Percentiles rank a stretch among this genome's conserved stretches.
These are phyloP conservation scores for Nephrotoma guestfalica DNA, from an alignment of 2,888 invertebrate genomes.

Conservation along the genomic window DNA sequence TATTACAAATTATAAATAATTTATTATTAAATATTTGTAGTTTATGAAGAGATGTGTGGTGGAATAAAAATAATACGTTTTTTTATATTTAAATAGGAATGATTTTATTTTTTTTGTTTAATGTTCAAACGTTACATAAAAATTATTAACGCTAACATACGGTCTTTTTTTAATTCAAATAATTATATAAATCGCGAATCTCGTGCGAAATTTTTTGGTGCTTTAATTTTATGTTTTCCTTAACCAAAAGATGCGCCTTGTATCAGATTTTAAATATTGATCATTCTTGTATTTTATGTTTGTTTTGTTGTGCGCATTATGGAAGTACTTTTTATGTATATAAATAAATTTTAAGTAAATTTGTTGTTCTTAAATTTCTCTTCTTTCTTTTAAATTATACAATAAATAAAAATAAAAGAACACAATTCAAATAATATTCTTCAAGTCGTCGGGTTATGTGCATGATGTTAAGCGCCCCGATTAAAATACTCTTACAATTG, in stretches of 20 bases:
- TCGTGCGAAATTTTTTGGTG: neutral
- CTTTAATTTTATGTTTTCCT: neutral
- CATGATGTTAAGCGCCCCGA: neutral
- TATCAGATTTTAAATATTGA: neutral
- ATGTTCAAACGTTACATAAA: neutral
- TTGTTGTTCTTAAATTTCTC: neutral
- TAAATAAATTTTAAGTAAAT: neutral
- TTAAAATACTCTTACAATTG: neutral
- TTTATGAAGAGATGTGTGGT: neutral
- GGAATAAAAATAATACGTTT: neutral
- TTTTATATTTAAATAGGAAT: neutral
- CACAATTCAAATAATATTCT: neutral
- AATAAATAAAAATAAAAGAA: neutral
- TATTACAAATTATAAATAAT: slow-evolving; percentile 6
- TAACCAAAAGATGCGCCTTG: neutral
- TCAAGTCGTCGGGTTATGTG: neutral
- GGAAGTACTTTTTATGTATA: neutral
- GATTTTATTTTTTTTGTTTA: neutral
- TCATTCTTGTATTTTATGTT: neutral
- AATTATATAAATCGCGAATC: neutral
- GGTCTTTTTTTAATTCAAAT: neutral
- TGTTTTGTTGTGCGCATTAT: neutral
- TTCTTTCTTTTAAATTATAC: neutral
- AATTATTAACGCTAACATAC: neutral
- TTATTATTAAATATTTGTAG: neutral